These are phyloP conservation scores for Lagenorhynchus albirostris DNA, from an alignment of 2,113 vertebrate genomes.

Conservation along the genomic window DNA sequence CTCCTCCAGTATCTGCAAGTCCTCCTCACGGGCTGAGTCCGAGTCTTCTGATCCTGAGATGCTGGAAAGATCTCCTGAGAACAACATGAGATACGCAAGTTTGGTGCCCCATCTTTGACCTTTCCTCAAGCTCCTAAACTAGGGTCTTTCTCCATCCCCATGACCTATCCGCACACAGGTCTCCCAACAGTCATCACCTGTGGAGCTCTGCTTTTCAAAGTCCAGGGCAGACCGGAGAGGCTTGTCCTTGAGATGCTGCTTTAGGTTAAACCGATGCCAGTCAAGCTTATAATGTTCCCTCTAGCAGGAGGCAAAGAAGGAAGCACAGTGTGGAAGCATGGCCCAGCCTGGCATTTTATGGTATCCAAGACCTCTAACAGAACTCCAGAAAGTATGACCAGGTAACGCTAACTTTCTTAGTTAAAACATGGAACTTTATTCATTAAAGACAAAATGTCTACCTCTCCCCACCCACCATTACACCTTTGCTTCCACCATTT, in stretches of 20 bases:
- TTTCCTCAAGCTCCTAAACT: background rate
- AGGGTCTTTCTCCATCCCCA: background rate
- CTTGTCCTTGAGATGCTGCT: slow-evolving; percentile 85
- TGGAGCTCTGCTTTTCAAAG: slow-evolving; percentile 89
- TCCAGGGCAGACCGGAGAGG: slow-evolving; percentile 82
- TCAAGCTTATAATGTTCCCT: slow-evolving; percentile 95
- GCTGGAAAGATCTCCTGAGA: slow-evolving; percentile 93
- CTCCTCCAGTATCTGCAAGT: background rate
- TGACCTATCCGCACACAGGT: background rate
- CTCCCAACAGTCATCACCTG: slow-evolving; percentile 39
- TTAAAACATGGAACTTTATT: background rate
- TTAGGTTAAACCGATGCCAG: slow-evolving; percentile 98
- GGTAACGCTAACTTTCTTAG: background rate
- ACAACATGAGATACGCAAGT: background rate
- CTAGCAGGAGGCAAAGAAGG: slow-evolving; percentile 73
- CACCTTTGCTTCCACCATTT: background rate
- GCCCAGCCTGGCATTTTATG: background rate
- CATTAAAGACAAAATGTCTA: background rate
- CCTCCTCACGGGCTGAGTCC: slow-evolving; percentile 70
- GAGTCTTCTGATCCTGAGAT: slow-evolving; percentile 94
- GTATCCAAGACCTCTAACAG: background rate
- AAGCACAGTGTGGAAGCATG: background rate
- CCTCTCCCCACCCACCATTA: background rate
- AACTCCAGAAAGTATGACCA: background rate
- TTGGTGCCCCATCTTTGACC: background rate